phyloP scores from a whole-genome alignment of 1,140 invertebrate species.

The Limonius californicus region DNA sequence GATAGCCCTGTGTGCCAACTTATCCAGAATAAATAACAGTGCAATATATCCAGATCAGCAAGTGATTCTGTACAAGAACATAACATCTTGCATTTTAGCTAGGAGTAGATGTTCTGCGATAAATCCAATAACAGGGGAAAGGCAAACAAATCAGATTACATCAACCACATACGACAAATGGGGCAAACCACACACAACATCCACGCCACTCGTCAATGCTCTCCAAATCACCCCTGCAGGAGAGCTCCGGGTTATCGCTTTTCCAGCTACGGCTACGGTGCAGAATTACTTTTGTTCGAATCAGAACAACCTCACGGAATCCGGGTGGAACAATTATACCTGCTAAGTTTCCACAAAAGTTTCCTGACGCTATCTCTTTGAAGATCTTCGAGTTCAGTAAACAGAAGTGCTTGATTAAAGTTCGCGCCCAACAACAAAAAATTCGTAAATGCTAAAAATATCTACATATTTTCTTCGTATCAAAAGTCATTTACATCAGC shows the following conservation, averaged over 20 bases:
- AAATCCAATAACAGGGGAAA: constrained; percentile 56
- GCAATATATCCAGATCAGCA: constrained; percentile 50
- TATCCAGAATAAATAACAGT: constrained; percentile 47
- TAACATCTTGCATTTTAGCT: constrained; percentile 55
- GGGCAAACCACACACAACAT: constrained; percentile 31
- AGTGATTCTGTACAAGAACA: constrained; percentile 53
- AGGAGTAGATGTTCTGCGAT: constrained; percentile 51
- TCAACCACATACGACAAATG: constrained; percentile 24
- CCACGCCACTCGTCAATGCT: constrained; percentile 47
- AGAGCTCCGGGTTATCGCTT: constrained; percentile 51
- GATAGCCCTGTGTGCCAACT: neutral
- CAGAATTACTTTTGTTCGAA: constrained; percentile 40
- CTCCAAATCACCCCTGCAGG: constrained; percentile 53
- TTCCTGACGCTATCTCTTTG: neutral
- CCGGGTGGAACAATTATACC: constrained; percentile 36
- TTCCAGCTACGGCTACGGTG: constrained; percentile 44
- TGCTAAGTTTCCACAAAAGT: constrained; percentile 23
- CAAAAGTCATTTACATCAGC: too few relatives aligned
- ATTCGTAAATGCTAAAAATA: neutral
- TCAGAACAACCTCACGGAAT: constrained; percentile 39
- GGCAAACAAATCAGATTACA: constrained; percentile 50
- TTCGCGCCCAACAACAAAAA: neutral
- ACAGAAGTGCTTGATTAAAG: neutral
- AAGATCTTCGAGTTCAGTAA: neutral
- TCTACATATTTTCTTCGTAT: constrained; percentile 15